These are phyloP conservation scores for Ramphastos sulfuratus DNA, from an alignment of 2,113 vertebrate species.

Conservation along the genomic window DNA sequence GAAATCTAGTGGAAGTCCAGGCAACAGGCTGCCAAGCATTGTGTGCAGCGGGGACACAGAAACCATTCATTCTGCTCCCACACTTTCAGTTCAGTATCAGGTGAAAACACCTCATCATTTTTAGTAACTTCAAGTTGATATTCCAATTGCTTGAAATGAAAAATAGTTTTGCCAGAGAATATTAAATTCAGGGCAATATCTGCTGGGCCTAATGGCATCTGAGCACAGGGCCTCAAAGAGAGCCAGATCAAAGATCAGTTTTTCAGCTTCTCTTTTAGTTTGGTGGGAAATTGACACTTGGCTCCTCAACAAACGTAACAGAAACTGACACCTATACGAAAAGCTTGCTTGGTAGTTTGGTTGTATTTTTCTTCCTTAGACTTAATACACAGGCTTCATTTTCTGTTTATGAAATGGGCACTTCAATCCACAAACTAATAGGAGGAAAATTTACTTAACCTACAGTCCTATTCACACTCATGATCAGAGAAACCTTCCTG, in stretches of 20 bases:
- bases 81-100: not conserved
- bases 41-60: not conserved
- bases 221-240: not conserved
- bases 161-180: conserved; percentile 34
- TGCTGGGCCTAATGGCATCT: not conserved
- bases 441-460: not conserved
- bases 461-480: not conserved
- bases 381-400: not conserved
- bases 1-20: not conserved
- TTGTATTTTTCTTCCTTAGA: not conserved
- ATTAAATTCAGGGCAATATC: conserved; percentile 4
- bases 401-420: not conserved
- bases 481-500: not conserved
- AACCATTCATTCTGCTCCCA: not conserved
- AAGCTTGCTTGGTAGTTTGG: not conserved
- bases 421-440: not conserved
- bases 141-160: conserved; percentile 6
- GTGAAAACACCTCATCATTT: conserved; percentile 2
- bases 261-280: not conserved
- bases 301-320: not conserved
- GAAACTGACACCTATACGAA: not conserved
- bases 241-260: not conserved
- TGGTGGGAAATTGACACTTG: not conserved
- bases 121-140: not conserved
- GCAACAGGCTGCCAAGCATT: not conserved